Conservation (phyloP, 2,888 invertebrate species). For the Acrocyrtus sp. region DNA sequence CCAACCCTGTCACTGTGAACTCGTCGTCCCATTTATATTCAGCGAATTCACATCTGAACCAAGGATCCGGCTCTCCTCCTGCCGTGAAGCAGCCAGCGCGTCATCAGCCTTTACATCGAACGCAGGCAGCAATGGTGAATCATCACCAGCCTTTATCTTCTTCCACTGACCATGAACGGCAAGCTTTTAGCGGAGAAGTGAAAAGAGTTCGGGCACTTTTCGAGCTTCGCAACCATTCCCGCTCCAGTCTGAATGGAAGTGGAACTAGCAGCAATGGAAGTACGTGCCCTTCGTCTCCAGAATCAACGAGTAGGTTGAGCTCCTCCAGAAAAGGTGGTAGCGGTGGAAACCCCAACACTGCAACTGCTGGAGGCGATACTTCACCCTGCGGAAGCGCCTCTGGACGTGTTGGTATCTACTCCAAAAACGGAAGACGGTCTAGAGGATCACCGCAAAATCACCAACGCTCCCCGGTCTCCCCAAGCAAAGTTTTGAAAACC, state of each 20-base stretch:
- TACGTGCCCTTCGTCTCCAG: constrained; percentile 49
- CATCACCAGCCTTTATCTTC: constrained; percentile 27
- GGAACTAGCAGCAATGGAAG: constrained; percentile 47
- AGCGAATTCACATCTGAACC: constrained; percentile 35
- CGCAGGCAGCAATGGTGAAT: constrained; percentile 10
- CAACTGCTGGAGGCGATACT: no score
- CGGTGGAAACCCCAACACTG: no score
- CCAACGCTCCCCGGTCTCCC: constrained; percentile 11
- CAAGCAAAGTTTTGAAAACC: constrained; percentile 27
- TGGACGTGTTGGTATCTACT: constrained; percentile 32
- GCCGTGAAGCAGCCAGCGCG: neutral
- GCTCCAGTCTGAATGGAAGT: constrained; percentile 31
- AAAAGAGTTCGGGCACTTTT: constrained; percentile 61
- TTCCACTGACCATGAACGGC: constrained; percentile 29
- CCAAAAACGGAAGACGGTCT: constrained; percentile 40
- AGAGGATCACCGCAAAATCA: constrained; percentile 35
- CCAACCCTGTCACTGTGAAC: constrained; percentile 29
- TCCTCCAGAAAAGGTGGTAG: constrained; percentile 34
- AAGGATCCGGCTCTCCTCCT: constrained; percentile 18
- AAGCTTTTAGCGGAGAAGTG: constrained; percentile 50
- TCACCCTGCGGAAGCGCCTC: constrained; percentile 37
- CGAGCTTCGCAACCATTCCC: constrained; percentile 52
- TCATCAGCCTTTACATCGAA: constrained; percentile 23
- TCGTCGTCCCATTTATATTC: constrained; percentile 43
- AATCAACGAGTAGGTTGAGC: constrained; percentile 36